Evolutionary conservation across 2,888 invertebrate genomes (phyloP).

Genomic region (Arctia plantaginis): DNA sequence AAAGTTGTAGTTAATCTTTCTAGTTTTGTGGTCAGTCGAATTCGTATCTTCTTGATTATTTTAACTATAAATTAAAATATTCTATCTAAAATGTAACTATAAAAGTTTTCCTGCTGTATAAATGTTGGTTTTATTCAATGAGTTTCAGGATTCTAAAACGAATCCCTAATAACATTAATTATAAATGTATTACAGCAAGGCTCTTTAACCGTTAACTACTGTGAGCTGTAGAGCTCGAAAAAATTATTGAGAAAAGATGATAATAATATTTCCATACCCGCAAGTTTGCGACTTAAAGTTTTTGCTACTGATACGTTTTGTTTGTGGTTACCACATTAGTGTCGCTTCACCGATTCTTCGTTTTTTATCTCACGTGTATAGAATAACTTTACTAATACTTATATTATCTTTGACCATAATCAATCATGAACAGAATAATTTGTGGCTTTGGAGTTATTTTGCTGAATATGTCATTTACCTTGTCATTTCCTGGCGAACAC

Average conservation of each 20-base stretch:
- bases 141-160: background rate
- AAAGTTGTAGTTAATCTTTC: no score
- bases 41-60: no score
- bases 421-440: background rate
- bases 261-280: background rate
- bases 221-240: background rate
- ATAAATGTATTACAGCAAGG: background rate
- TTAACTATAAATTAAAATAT: no score
- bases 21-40: no score
- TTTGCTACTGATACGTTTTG: background rate
- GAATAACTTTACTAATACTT: background rate
- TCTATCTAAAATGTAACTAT: no score
- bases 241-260: background rate
- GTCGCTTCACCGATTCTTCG: background rate
- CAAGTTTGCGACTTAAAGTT: constrained; percentile 4
- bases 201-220: background rate
- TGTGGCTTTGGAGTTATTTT: background rate
- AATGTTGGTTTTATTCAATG: no score
- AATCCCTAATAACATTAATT: background rate
- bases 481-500: constrained; percentile 2
- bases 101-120: no score
- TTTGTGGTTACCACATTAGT: constrained; percentile 7
- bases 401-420: background rate
- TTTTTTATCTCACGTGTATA: constrained; percentile 2
- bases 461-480: background rate